Evolutionary conservation across 2,888 invertebrate species (phyloP), one percentile per base, ranked within the genome.

Genomic region (Tortricodes alternella): DNA sequence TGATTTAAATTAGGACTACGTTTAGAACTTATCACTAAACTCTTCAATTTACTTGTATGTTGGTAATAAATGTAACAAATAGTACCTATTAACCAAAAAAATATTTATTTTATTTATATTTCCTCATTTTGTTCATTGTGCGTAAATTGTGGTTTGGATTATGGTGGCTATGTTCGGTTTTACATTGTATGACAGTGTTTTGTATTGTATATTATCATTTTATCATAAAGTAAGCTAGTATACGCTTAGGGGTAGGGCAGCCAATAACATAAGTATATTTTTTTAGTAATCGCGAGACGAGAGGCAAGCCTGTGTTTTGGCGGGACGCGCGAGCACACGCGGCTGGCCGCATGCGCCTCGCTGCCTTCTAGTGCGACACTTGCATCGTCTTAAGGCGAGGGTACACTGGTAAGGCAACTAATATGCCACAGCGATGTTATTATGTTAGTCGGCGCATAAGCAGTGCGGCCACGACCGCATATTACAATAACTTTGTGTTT

Each of bases 81-180:
- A 44, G 56, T 56, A 50, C 50, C 80, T 87, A 85, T 85, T 85
- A 62, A 74, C 70, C 60, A 63, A 72, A 60, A 62, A 61, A 76
- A 66, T 76, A 71, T 69, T 73, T 80, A 81, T 80, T 73, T 76
- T 71, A 81, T 81, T 85, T 83, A 83, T 83, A 80, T 79, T 71
- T 70, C 69, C 60, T 62, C 55, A 52, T 52, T 49, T 29, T 49
- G 50, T 56, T 52, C 35, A 48, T 53, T 34, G 49, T 55, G 55
- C 58, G 50, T 62, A 55, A 63, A 61, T 41, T 60, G 51, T 50
- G 53, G 49, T 60, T 52, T 55, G 41, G 49, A 55, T 43, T 23
- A 23, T 53, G 35, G 44, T 58, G 37, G 35, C 50, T 52, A 38
- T 39, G 46, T 49, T 44, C 37, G 50, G 51, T 58, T 46, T 51